Percentiles rank a stretch among this genome's conserved stretches.
Conservation (phyloP, 2,888 invertebrate genomes). For the Mamestra brassicae region DNA sequence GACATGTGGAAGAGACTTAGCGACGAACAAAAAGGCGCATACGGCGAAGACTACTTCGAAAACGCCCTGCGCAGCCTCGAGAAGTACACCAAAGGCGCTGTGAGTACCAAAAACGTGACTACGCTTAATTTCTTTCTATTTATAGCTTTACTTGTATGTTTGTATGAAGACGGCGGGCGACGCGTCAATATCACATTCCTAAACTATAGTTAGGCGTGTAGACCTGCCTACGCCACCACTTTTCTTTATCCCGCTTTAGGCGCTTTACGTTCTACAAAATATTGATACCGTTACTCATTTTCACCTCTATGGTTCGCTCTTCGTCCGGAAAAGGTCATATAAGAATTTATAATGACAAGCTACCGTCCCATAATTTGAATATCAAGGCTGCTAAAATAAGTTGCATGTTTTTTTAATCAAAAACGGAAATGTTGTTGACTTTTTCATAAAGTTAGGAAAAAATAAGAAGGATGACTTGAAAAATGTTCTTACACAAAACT, state of each 20-base stretch:
- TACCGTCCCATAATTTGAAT: conserved; percentile 33
- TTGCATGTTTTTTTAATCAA: conserved; percentile 23
- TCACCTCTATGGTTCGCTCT: conserved; percentile 15
- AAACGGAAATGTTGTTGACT: background rate
- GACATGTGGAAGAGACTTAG: conserved; percentile 96
- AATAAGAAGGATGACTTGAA: background rate
- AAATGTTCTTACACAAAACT: background rate
- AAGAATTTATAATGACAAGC: conserved; percentile 42
- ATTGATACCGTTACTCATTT: conserved; percentile 43
- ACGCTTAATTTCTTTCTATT: conserved; percentile 66
- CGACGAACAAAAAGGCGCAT: conserved; percentile 94
- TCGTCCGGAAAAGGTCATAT: conserved; percentile 19
- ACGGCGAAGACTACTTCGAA: conserved; percentile 96
- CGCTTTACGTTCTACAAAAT: conserved; percentile 35
- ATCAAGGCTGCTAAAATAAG: conserved; percentile 26
- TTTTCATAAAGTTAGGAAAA: background rate
- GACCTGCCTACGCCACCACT: background rate
- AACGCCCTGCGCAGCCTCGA: conserved; percentile 94
- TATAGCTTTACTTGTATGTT: conserved; percentile 48
- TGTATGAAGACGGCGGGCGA: background rate
- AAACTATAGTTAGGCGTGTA: conserved; percentile 14
- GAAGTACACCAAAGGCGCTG: conserved; percentile 94
- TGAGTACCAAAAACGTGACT: conserved; percentile 81
- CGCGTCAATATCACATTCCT: conserved; percentile 34
- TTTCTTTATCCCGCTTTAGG: conserved; percentile 35